Percentiles rank a stretch among this genome's conserved stretches.
Conservation (phyloP, 2,113 vertebrate species). For the Electrona antarctica region DNA sequence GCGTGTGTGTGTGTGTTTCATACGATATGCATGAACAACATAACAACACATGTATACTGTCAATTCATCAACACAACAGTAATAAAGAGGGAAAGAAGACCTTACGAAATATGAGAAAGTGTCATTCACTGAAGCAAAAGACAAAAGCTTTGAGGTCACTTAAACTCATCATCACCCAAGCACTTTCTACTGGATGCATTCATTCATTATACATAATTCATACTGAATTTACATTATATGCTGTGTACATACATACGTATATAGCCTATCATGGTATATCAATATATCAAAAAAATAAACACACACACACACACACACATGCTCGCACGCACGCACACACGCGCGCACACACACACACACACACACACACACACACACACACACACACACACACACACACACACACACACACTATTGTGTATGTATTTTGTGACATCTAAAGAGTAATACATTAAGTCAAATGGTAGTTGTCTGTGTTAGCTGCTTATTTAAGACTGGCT, state of each 20-base stretch:
- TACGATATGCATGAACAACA: conserved; percentile 42
- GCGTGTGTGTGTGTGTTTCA: conserved; percentile 27
- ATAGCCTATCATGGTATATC: neutral
- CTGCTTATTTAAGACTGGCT: conserved; percentile 7
- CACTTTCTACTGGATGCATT: conserved; percentile 17
- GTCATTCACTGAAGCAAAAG: conserved; percentile 6
- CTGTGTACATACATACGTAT: conserved; percentile 1
- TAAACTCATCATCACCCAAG: conserved; percentile 8
- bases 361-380: too few relatives aligned
- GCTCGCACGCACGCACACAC: too few relatives aligned
- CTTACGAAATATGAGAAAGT: neutral
- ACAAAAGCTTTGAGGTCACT: conserved; percentile 9
- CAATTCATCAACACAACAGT: conserved; percentile 10
- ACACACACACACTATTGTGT: too few relatives aligned
- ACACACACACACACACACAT: too few relatives aligned
- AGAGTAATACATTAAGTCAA: too few relatives aligned
- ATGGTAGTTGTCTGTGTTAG: too few relatives aligned
- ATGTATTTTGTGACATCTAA: too few relatives aligned
- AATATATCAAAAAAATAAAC: too few relatives aligned
- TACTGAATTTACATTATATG: neutral
- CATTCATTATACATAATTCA: conserved; percentile 45
- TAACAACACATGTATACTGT: conserved; percentile 1
- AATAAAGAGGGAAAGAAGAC: conserved; percentile 1
- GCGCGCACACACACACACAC: too few relatives aligned
- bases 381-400: too few relatives aligned